phyloP scores from a whole-genome alignment of 2,888 invertebrate genomes.

The Machimus atricapillus region DNA sequence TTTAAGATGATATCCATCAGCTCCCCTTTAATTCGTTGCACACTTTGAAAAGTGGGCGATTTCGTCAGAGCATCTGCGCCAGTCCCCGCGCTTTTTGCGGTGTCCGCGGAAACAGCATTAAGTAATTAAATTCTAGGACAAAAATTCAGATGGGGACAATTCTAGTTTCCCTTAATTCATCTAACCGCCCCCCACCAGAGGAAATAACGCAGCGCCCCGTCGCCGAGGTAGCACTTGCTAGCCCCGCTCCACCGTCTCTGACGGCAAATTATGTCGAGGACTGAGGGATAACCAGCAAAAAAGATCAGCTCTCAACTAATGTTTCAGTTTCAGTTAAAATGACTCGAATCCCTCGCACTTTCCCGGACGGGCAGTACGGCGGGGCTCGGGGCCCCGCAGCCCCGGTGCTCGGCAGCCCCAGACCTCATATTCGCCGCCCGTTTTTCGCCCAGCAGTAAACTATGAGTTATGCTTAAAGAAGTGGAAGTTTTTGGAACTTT shows the following conservation, averaged over 20 bases:
- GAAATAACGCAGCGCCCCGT: not conserved
- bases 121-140: constrained; percentile 35
- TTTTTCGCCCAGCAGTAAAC: constrained; percentile 14
- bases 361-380: not conserved
- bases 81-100: not conserved
- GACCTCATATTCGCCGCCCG: not conserved
- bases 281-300: constrained; percentile 11
- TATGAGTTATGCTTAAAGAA: constrained; percentile 28
- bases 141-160: constrained; percentile 8
- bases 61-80: not conserved
- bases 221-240: not conserved
- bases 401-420: not conserved
- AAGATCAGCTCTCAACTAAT: constrained; percentile 17
- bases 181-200: not conserved
- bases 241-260: not conserved
- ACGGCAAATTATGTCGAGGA: not conserved
- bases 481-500: constrained; percentile 19
- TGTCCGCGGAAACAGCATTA: constrained; percentile 16
- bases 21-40: not conserved
- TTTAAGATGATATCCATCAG: not conserved
- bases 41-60: not conserved
- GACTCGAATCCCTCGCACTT: constrained; percentile 15
- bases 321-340: constrained; percentile 22
- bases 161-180: not conserved
- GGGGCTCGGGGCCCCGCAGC: not conserved